These are phyloP conservation scores for Geophilus truncorum DNA, from an alignment of 2,888 invertebrate species.

Conservation along the genomic window DNA sequence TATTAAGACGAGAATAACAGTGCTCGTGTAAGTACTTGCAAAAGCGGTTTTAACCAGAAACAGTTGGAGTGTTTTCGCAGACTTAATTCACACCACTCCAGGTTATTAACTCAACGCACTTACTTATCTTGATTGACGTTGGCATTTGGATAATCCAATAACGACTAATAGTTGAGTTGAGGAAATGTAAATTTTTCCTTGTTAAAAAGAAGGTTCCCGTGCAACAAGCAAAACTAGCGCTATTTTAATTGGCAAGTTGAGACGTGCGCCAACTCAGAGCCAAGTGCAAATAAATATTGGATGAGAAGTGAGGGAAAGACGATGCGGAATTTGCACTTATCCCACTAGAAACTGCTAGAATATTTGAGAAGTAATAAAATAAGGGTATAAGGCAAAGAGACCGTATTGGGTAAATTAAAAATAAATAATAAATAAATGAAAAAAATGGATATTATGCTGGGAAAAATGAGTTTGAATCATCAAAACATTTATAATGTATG, in stretches of 20 bases:
- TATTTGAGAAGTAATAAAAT: neutral
- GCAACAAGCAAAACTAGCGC: neutral
- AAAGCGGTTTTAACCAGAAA: neutral
- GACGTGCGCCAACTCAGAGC: neutral
- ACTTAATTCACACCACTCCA: neutral
- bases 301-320: neutral
- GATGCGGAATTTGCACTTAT: slow-evolving; percentile 18
- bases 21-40: neutral
- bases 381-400: neutral
- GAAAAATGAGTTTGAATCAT: neutral
- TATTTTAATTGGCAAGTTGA: neutral
- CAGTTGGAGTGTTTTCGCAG: neutral
- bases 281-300: neutral
- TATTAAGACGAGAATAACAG: neutral
- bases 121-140: neutral
- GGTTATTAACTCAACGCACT: neutral
- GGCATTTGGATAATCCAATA: neutral
- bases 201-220: neutral
- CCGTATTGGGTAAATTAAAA: neutral
- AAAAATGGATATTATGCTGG: neutral
- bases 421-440: neutral
- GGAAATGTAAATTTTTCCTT: neutral
- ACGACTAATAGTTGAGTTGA: neutral
- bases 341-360: neutral
- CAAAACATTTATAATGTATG: neutral